Conservation (phyloP, 2,113 vertebrate genomes). For the Serilophus lunatus region DNA sequence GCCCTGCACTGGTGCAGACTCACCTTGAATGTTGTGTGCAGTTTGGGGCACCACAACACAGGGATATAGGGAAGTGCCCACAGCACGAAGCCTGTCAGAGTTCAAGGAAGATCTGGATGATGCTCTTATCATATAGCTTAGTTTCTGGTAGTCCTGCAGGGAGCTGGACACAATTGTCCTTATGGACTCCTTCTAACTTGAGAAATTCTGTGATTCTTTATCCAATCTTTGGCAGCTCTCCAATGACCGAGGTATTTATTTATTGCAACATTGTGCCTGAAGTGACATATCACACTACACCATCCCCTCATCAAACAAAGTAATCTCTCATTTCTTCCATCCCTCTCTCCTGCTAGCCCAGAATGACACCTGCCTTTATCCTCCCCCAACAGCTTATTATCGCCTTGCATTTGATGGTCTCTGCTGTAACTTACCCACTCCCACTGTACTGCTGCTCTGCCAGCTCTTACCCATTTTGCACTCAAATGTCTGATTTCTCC, state of each 20-base stretch:
- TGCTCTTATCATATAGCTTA: neutral
- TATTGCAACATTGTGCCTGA: neutral
- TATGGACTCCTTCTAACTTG: neutral
- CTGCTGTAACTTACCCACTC: neutral
- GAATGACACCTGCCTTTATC: neutral
- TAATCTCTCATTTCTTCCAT: neutral
- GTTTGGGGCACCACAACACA: neutral
- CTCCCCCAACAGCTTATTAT: slow-evolving; percentile 22
- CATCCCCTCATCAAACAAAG: neutral
- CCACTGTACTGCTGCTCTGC: slow-evolving; percentile 8
- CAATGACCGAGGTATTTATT: neutral
- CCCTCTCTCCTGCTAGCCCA: neutral
- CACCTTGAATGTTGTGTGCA: no score
- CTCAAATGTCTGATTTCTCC: neutral
- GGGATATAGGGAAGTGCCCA: neutral
- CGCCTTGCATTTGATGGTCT: slow-evolving; percentile 2
- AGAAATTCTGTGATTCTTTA: neutral
- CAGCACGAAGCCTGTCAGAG: neutral
- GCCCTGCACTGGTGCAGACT: neutral
- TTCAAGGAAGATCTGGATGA: neutral
- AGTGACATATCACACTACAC: neutral
- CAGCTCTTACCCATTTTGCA: neutral
- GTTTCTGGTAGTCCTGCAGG: neutral
- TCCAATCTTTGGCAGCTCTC: neutral
- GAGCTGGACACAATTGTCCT: neutral